Conservation (phyloP, 1,140 invertebrate genomes). For the Teleogryllus occipitalis region DNA sequence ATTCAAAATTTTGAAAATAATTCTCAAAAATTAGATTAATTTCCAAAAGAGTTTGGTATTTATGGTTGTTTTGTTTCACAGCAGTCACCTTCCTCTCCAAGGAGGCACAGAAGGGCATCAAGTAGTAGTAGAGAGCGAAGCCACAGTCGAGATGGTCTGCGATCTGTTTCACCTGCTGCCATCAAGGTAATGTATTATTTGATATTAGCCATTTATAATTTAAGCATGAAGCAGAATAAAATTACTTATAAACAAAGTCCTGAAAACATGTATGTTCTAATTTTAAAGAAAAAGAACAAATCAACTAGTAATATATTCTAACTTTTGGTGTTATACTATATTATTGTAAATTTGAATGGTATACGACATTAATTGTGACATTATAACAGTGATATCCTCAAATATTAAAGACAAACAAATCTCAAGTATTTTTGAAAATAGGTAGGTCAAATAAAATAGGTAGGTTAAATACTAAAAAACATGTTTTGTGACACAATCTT, state of each 20-base stretch:
- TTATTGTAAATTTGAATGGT: too few relatives aligned
- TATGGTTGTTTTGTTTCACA: background rate
- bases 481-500: too few relatives aligned
- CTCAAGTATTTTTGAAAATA: too few relatives aligned
- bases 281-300: background rate
- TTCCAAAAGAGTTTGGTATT: background rate
- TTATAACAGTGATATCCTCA: too few relatives aligned
- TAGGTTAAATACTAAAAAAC: too few relatives aligned
- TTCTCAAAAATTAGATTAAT: background rate
- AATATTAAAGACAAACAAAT: too few relatives aligned
- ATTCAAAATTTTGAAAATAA: background rate
- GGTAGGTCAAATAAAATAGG: too few relatives aligned
- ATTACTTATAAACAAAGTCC: too few relatives aligned
- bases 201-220: conserved; percentile 1
- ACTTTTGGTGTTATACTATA: too few relatives aligned
- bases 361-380: too few relatives aligned
- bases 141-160: conserved; percentile 29
- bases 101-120: conserved; percentile 27
- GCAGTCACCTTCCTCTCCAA: conserved; percentile 10
- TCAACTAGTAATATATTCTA: too few relatives aligned
- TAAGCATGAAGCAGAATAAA: background rate
- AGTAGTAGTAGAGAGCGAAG: conserved; percentile 35
- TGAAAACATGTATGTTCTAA: background rate
- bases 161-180: conserved; percentile 15
- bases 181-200: conserved; percentile 9